These are phyloP conservation scores for Lasioglossum baleicum DNA, from an alignment of 1,140 invertebrate species.

Conservation along the genomic window DNA sequence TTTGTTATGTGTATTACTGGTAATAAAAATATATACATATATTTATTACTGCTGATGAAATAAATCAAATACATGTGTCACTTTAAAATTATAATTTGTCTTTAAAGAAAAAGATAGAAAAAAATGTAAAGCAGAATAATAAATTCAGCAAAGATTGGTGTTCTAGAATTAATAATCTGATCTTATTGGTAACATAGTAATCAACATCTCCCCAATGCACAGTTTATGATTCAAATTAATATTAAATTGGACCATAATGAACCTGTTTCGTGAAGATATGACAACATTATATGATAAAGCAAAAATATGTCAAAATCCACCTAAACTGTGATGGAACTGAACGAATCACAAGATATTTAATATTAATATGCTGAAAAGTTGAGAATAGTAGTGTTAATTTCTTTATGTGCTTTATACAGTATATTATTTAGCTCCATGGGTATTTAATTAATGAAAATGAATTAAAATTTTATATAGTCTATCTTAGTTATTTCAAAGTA, in stretches of 20 bases:
- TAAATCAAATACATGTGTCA: too few relatives aligned
- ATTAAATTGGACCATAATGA: neutral
- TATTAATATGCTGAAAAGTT: slow-evolving; percentile 51
- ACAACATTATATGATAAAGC: neutral
- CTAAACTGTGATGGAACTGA: slow-evolving; percentile 55
- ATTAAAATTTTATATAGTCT: slow-evolving; percentile 40
- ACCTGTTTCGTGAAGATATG: neutral
- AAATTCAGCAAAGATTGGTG: too few relatives aligned
- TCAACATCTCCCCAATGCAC: neutral
- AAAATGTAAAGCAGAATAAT: too few relatives aligned
- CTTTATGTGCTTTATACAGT: slow-evolving; percentile 9
- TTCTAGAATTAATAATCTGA: neutral
- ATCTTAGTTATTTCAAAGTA: neutral
- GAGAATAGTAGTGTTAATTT: slow-evolving; percentile 41
- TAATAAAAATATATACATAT: too few relatives aligned
- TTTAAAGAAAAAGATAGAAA: too few relatives aligned
- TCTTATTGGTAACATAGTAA: neutral
- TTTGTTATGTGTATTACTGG: too few relatives aligned
- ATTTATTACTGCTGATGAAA: too few relatives aligned
- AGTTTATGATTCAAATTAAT: neutral
- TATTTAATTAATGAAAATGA: slow-evolving; percentile 36
- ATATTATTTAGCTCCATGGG: slow-evolving; percentile 23
- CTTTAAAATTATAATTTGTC: too few relatives aligned
- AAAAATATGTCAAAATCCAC: slow-evolving; percentile 66
- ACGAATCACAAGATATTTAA: slow-evolving; percentile 50